These are phyloP conservation scores for Phenganax stokvisi DNA, from an alignment of 92 coral and sea anemone species.

Conservation along the genomic window DNA sequence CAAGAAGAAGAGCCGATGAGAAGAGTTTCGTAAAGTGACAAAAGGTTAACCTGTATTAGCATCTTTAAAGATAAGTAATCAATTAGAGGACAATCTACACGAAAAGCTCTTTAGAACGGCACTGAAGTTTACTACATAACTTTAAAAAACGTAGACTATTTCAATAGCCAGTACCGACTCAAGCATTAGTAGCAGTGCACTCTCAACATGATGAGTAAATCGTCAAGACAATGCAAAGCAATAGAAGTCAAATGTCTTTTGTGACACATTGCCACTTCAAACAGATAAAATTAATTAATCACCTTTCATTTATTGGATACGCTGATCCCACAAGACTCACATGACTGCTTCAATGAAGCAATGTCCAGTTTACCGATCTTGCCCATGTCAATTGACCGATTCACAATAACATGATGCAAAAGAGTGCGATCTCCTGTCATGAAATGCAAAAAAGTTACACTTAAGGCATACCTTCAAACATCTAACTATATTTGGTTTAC, in stretches of 20 bases:
- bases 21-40: neutral
- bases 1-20: constrained; percentile 22
- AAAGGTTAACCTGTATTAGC: too few species aligned
- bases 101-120: too few species aligned
- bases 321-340: constrained; percentile 22
- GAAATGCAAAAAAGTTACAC: neutral
- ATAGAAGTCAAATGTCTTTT: too few species aligned
- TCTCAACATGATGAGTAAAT: too few species aligned
- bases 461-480: neutral
- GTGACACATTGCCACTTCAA: too few species aligned
- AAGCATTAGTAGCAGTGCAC: too few species aligned
- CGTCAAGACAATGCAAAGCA: too few species aligned
- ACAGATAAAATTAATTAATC: neutral
- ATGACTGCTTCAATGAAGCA: neutral
- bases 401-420: constrained; percentile 32
- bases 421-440: constrained; percentile 40
- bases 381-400: constrained; percentile 22
- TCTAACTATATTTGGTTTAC: neutral
- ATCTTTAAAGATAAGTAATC: too few species aligned
- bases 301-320: constrained; percentile 25
- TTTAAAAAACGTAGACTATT: too few species aligned
- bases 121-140: too few species aligned
- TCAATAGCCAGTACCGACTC: too few species aligned
- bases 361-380: neutral
- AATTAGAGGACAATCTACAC: too few species aligned